These are phyloP conservation scores for Trisateles emortualis DNA, from an alignment of 2,888 invertebrate species.

Conservation along the genomic window DNA sequence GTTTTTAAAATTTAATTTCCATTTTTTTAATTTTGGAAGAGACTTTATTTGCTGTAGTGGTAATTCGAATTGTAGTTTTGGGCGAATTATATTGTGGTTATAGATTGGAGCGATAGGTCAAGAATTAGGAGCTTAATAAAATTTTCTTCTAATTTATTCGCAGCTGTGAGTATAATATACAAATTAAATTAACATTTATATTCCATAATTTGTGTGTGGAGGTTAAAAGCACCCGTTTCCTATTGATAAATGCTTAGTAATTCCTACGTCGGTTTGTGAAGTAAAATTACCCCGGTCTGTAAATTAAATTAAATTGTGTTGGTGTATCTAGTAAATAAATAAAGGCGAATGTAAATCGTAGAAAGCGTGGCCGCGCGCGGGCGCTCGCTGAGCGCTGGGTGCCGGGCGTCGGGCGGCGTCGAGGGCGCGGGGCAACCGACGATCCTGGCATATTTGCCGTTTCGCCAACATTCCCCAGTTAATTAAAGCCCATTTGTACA, in stretches of 20 bases:
- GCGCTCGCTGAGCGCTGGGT: conserved; percentile 10
- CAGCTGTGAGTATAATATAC: conserved; percentile 9
- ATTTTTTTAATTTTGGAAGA: too few species aligned
- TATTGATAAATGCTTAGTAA: conserved; percentile 34
- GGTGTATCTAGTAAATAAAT: conserved; percentile 71
- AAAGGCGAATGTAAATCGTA: conserved; percentile 77
- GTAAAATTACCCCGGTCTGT: conserved; percentile 53
- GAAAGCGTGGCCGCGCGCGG: conserved; percentile 64
- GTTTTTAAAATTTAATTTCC: neutral
- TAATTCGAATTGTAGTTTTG: too few species aligned
- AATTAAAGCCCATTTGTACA: conserved; percentile 85
- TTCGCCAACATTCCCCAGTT: conserved; percentile 81
- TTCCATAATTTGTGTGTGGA: neutral
- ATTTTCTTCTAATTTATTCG: neutral
- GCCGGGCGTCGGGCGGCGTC: conserved; percentile 10
- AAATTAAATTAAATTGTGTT: conserved; percentile 66
- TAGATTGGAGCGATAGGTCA: neutral
- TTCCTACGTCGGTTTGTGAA: conserved; percentile 28
- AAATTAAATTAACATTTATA: neutral
- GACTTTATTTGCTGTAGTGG: too few species aligned
- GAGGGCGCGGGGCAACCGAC: conserved; percentile 53
- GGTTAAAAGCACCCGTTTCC: conserved; percentile 1
- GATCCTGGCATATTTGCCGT: conserved; percentile 79
- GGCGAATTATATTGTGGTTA: too few species aligned
- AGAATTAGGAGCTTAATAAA: neutral